phyloP scores from a whole-genome alignment of 2,888 invertebrate genomes.

The Heliconius aoede region DNA sequence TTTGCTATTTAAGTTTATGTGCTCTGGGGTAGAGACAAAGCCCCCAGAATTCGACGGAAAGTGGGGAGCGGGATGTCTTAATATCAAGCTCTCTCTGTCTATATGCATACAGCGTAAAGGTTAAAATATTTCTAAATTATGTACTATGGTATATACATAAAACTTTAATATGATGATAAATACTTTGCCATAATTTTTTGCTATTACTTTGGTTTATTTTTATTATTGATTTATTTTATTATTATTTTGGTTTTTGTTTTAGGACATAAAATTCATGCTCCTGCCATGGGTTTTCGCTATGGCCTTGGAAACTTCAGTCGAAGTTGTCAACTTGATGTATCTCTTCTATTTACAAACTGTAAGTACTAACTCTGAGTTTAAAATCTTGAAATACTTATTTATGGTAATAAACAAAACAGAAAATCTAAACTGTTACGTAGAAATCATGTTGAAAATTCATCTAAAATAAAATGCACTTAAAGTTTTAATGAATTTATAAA shows the following conservation, averaged over 20 bases:
- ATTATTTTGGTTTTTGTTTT: slow-evolving; percentile 59
- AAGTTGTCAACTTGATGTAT: slow-evolving; percentile 86
- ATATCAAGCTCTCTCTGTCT: no score
- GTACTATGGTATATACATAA: no score
- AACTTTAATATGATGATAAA: background rate
- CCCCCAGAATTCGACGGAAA: no score
- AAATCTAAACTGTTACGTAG: background rate
- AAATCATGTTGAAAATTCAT: background rate
- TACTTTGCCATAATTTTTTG: background rate
- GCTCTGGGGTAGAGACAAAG: no score
- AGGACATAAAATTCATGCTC: slow-evolving; percentile 88
- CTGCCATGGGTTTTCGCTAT: slow-evolving; percentile 90
- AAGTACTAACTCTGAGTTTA: slow-evolving; percentile 60
- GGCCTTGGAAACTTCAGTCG: slow-evolving; percentile 86
- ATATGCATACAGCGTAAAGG: no score
- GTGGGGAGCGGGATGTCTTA: no score
- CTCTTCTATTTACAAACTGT: slow-evolving; percentile 86
- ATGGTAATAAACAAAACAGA: background rate
- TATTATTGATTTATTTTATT: background rate
- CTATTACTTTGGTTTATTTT: background rate
- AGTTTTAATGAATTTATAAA: no score
- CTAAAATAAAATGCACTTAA: background rate
- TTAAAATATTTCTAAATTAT: no score
- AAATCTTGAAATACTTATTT: background rate
- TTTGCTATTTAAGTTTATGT: no score